phyloP scores from a whole-genome alignment of 2,113 vertebrate species.

The Caracal caracal region DNA sequence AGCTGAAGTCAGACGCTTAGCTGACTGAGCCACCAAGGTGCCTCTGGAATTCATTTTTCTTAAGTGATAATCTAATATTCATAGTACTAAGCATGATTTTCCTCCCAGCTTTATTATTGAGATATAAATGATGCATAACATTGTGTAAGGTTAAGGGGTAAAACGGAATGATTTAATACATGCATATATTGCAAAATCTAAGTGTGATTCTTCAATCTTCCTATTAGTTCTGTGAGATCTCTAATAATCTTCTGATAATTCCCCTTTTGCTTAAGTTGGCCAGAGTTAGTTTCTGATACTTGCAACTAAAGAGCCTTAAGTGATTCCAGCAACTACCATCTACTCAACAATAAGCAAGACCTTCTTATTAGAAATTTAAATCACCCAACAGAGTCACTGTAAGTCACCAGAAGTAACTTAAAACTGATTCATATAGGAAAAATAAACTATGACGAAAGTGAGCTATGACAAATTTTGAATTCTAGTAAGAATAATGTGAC shows the following conservation, averaged over 20 bases:
- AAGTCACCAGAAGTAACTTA: neutral
- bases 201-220: neutral
- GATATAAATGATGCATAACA: neutral
- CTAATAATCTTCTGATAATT: neutral
- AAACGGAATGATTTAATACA: neutral
- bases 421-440: constrained; percentile 7
- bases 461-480: constrained; percentile 6
- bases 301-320: neutral
- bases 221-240: neutral
- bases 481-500: neutral
- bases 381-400: neutral
- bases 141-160: neutral
- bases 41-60: neutral
- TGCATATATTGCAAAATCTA: neutral
- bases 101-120: neutral
- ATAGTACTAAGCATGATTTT: neutral
- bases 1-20: too few species aligned
- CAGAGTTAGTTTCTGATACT: constrained; percentile 34
- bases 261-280: neutral
- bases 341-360: neutral
- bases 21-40: too few species aligned
- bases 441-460: neutral
- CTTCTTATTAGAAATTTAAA: neutral
- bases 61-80: neutral
- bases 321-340: neutral